phyloP scores from a whole-genome alignment of 2,888 invertebrate genomes.

The Limnephilus marmoratus region DNA sequence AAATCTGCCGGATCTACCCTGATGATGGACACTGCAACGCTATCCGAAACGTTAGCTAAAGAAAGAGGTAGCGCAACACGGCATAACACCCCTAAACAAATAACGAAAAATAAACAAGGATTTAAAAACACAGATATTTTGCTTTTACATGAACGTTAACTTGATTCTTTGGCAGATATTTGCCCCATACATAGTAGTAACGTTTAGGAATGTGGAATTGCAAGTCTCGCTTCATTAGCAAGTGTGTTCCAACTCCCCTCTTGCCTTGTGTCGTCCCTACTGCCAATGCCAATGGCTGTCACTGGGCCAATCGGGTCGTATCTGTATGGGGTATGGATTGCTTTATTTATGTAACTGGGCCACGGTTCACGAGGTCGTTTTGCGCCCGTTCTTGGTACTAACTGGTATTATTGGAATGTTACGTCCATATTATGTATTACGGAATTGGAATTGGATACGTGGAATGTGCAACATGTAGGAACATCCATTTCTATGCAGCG shows the following conservation, averaged over 20 bases:
- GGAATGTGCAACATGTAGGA: background rate
- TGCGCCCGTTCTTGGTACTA: background rate
- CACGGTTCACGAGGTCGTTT: background rate
- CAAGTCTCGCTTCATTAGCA: background rate
- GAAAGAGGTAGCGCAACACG: too few species aligned
- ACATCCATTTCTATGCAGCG: too few species aligned
- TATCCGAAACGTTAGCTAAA: too few species aligned
- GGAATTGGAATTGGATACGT: background rate
- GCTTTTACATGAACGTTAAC: background rate
- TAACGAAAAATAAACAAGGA: too few species aligned
- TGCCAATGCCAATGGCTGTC: background rate
- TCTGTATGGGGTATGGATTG: background rate
- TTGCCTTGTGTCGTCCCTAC: background rate
- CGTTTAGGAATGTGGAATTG: background rate
- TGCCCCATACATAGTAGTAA: background rate
- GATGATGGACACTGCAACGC: too few species aligned
- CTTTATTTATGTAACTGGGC: background rate
- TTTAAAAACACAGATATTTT: too few species aligned
- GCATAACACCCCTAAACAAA: too few species aligned
- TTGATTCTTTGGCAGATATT: background rate
- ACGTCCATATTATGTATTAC: background rate
- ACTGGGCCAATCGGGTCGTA: background rate
- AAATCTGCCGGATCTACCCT: too few species aligned
- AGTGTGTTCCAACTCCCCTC: too few species aligned
- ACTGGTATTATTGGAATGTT: background rate